Percentiles rank a stretch among this genome's conserved stretches.
These are phyloP conservation scores for Ephestia elutella DNA, from an alignment of 1,140 invertebrate genomes.

Conservation along the genomic window DNA sequence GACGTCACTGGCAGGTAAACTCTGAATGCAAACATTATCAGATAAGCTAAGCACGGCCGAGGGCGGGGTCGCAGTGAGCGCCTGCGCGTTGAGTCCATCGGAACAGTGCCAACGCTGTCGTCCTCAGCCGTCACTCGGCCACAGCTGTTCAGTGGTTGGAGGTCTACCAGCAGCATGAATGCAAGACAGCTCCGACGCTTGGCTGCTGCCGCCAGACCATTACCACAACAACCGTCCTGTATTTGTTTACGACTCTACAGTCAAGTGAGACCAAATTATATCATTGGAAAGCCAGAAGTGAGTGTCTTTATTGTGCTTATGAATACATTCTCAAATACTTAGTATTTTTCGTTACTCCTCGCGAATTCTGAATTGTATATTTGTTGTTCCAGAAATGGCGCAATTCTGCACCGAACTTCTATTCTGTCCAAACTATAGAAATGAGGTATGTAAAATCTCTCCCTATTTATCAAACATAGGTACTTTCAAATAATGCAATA, in stretches of 20 bases:
- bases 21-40: slow-evolving; percentile 34
- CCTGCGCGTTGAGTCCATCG: slow-evolving; percentile 46
- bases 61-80: slow-evolving; percentile 48
- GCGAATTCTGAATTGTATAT: not conserved
- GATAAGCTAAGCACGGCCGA: slow-evolving; percentile 36
- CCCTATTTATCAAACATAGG: not conserved
- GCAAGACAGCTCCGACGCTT: slow-evolving; percentile 52
- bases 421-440: slow-evolving; percentile 60
- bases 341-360: no score
- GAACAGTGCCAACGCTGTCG: slow-evolving; percentile 29
- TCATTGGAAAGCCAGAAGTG: slow-evolving; percentile 57
- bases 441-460: slow-evolving; percentile 46
- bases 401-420: slow-evolving; percentile 62
- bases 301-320: slow-evolving; percentile 42
- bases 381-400: slow-evolving; percentile 65
- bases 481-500: slow-evolving; percentile 7
- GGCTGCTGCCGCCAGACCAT: slow-evolving; percentile 29
- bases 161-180: slow-evolving; percentile 42
- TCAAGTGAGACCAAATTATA: slow-evolving; percentile 67
- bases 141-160: slow-evolving; percentile 4
- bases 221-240: slow-evolving; percentile 33
- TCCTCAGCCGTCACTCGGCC: slow-evolving; percentile 22
- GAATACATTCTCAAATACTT: not conserved
- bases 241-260: slow-evolving; percentile 53
- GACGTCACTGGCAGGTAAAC: slow-evolving; percentile 51